These are phyloP conservation scores for Aleiodes sp. DNA, from an alignment of 1,140 invertebrate species.

Conservation along the genomic window DNA sequence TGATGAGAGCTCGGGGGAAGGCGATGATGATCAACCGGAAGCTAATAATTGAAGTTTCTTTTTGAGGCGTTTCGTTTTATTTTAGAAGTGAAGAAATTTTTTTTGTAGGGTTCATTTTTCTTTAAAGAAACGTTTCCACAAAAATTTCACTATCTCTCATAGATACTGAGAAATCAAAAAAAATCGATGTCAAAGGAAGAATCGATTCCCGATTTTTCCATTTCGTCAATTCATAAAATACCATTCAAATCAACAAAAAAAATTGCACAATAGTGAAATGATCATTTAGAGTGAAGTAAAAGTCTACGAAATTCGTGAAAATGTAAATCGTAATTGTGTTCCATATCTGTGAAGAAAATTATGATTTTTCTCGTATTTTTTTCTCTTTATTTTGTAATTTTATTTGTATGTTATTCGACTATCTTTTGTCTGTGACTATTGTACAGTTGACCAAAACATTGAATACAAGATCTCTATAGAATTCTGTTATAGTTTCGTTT, in stretches of 20 bases:
- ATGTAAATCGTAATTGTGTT: no score
- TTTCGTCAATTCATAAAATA: neutral
- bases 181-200: neutral
- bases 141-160: no score
- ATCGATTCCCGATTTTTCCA: no score
- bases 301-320: no score
- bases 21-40: slow-evolving; percentile 57
- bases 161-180: no score
- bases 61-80: slow-evolving; percentile 8
- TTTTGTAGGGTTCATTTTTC: no score
- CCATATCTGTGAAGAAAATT: no score
- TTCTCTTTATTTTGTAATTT: neutral
- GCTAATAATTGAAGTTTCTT: slow-evolving; percentile 48
- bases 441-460: slow-evolving; percentile 28
- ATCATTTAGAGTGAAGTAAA: no score
- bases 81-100: neutral
- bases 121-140: no score
- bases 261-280: neutral
- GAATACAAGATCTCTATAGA: slow-evolving; percentile 30
- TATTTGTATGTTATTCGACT: neutral
- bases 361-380: no score
- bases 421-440: slow-evolving; percentile 21
- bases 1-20: slow-evolving; percentile 58
- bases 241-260: neutral
- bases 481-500: slow-evolving; percentile 40